Evolutionary conservation across 2,797 vertebrate species (phyloP), one percentile per base, ranked within the genome.

Genomic region (Antennarius maculatus): DNA sequence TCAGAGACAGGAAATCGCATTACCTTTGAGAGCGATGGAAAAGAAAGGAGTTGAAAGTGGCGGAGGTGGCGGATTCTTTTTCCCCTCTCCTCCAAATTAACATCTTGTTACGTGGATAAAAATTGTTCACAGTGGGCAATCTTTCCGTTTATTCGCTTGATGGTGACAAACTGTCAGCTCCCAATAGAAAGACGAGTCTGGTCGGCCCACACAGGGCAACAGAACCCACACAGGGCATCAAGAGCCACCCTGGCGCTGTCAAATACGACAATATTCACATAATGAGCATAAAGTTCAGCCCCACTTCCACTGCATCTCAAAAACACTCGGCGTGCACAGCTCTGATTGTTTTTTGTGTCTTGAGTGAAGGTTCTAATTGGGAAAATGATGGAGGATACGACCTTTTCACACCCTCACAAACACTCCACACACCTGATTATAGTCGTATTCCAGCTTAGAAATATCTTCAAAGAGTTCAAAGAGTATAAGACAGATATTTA

Each of bases 401-500:
- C 18, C 31, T 58, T 31, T 67, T 65, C 43, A 76, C 71, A 76
- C 55, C 43, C 14, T 53, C 15, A 16, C 14, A 54, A 63, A 61
- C 59, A 66, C 75, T 76, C 66, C 76, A 18, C 76, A 18, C 74
- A 66, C 52, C 61, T 59, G 6, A 16, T 56, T 1, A 46, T 8
- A 29, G 59, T 27, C n/a, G 15, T 15, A 51, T 18, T 4, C 15
- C 8, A 3, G 70, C 31, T 13, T 18, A 47, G 9, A n/a, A 39
- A 16, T 4, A n/a, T 15, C 37, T 43, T 23, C 18, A 41, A n/a
- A 23, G 89, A 92, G 92, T 93, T 94, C 92, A 94, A 88, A 92
- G 81, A 90, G 91, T 89, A 89, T 43, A 91, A 94, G 94, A 94
- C 3, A 91, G 91, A 87, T 29, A 31, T 63, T 60, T 52, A 73